These are phyloP conservation scores for Turritopsis dohrnii DNA, from an alignment of 30 jellyfish, hydroid and myxozoan genomes.

Conservation along the genomic window DNA sequence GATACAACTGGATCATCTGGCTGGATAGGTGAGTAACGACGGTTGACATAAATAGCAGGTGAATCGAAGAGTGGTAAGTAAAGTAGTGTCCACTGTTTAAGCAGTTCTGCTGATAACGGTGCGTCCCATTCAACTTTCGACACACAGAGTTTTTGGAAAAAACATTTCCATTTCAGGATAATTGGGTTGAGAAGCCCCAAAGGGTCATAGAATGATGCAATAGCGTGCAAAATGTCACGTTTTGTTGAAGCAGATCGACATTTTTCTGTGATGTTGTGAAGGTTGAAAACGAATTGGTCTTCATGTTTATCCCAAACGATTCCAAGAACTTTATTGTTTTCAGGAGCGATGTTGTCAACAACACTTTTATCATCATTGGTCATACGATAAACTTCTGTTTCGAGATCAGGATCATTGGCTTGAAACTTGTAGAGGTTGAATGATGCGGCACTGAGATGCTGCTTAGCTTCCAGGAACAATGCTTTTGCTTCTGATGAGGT, in stretches of 20 bases:
- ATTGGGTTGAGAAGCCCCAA: background rate
- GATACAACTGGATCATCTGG: no score
- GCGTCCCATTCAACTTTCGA: background rate
- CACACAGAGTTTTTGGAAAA: conserved; percentile 2
- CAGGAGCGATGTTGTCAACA: background rate
- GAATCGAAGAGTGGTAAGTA: background rate
- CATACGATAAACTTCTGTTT: background rate
- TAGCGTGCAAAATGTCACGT: background rate
- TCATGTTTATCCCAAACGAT: background rate
- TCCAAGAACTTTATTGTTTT: background rate
- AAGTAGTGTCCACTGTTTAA: background rate
- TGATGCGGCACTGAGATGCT: no score
- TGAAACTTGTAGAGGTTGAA: no score
- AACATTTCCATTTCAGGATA: background rate
- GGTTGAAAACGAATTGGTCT: background rate
- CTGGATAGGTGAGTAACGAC: background rate
- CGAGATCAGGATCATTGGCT: background rate
- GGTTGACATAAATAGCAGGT: background rate
- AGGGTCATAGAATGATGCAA: conserved; percentile 12
- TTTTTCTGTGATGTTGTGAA: background rate
- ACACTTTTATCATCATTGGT: background rate
- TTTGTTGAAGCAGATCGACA: background rate
- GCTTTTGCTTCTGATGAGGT: background rate
- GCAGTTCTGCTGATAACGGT: background rate
- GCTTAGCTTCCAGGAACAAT: background rate